These are phyloP conservation scores for Platanista minor DNA, from an alignment of 2,113 vertebrate genomes.

Conservation along the genomic window DNA sequence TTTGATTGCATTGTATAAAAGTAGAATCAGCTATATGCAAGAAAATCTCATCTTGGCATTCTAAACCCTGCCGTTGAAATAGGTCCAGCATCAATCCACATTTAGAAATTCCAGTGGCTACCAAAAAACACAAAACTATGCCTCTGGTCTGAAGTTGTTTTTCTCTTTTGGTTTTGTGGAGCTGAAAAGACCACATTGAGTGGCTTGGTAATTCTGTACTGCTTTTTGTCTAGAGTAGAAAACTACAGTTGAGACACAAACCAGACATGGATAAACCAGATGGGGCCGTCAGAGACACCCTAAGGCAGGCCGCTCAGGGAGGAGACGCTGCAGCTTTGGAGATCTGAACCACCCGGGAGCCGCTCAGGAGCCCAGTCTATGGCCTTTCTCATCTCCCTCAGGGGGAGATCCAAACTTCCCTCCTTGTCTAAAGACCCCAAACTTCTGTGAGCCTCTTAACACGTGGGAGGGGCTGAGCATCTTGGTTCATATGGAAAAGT, in stretches of 20 bases:
- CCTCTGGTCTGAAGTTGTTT: not conserved
- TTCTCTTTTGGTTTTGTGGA: not conserved
- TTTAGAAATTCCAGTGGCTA: not conserved
- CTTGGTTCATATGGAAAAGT: not conserved
- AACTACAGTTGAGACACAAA: not conserved
- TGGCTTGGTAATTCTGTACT: not conserved
- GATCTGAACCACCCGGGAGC: not conserved
- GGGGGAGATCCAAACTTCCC: not conserved
- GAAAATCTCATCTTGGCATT: not conserved
- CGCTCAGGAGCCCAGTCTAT: too few relatives aligned
- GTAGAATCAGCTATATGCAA: not conserved
- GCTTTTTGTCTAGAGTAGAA: not conserved
- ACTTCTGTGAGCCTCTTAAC: too few relatives aligned
- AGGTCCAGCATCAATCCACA: not conserved
- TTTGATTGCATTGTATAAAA: not conserved
- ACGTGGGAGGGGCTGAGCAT: rapidly evolving
- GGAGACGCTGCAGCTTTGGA: not conserved
- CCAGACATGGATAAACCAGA: not conserved
- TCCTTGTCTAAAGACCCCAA: not conserved
- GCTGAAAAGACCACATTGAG: not conserved
- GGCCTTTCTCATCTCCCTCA: not conserved
- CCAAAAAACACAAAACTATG: not conserved
- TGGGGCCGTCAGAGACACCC: not conserved
- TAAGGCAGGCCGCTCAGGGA: rapidly evolving
- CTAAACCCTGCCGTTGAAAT: not conserved